phyloP scores from a whole-genome alignment of 2,113 vertebrate genomes.

The Stigmatopora argus region DNA sequence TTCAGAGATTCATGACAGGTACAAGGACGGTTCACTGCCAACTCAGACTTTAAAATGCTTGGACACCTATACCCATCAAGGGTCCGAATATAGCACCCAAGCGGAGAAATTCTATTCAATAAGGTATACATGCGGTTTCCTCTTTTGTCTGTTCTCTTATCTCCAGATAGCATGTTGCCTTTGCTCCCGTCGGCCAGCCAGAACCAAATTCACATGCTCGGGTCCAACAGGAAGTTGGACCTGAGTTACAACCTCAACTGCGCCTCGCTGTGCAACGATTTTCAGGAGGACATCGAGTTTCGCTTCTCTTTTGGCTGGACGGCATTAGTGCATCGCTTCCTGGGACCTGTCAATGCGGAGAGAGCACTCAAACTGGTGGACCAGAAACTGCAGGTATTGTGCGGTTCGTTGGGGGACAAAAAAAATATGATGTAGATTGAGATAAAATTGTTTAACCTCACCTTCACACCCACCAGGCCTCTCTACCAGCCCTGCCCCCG shows the following conservation, averaged over 20 bases:
- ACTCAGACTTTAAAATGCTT: too few relatives aligned
- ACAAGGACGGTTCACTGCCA: conserved; percentile 6
- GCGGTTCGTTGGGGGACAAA: not conserved
- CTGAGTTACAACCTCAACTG: conserved; percentile 95
- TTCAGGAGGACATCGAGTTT: conserved; percentile 94
- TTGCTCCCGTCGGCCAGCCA: conserved; percentile 81
- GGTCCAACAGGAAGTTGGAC: conserved; percentile 89
- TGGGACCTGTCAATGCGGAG: conserved; percentile 82
- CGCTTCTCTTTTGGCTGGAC: conserved; percentile 90
- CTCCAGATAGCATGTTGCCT: conserved; percentile 85
- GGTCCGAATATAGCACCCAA: not conserved
- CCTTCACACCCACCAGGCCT: conserved; percentile 58
- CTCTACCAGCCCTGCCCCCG: conserved; percentile 64
- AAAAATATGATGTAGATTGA: too few relatives aligned
- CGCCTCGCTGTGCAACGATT: conserved; percentile 85
- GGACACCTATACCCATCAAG: too few relatives aligned
- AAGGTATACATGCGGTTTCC: not conserved
- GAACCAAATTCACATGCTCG: conserved; percentile 78
- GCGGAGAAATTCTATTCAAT: not conserved
- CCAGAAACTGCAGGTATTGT: conserved; percentile 73
- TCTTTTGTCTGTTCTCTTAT: not conserved
- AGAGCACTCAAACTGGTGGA: conserved; percentile 79
- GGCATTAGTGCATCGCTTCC: conserved; percentile 83
- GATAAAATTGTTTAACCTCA: not conserved
- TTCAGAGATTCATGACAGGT: conserved; percentile 92